A percentile compares a stretch with the other conserved stretches of the same genome.
Evolutionary conservation across 2,113 vertebrate genomes (phyloP).

Genomic region (Callionymus lyra): DNA sequence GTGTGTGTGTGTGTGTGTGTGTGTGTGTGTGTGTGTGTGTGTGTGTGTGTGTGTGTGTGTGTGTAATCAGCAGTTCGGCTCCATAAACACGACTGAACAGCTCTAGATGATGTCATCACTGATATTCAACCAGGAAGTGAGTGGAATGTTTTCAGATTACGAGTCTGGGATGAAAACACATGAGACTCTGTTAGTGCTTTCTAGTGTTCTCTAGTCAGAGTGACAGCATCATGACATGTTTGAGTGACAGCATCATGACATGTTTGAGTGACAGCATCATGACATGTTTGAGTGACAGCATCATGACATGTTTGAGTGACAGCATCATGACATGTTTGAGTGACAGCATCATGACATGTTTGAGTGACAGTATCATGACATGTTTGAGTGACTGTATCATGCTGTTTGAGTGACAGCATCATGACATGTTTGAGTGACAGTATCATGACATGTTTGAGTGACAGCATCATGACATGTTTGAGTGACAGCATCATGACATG

Average conservation of each 20-base stretch:
- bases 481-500: no score
- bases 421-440: no score
- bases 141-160: no score
- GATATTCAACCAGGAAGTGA: no score
- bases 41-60: constrained; percentile 31
- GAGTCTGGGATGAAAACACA: not conserved
- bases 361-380: no score
- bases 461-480: no score
- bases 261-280: constrained; percentile 1
- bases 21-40: constrained; percentile 8
- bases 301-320: no score
- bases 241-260: constrained; percentile 12
- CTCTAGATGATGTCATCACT: constrained; percentile 53
- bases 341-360: no score
- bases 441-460: no score
- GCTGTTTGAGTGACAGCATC: no score
- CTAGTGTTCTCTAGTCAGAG: not conserved
- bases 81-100: constrained; percentile 55
- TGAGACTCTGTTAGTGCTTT: not conserved
- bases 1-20: not conserved
- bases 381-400: no score
- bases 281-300: not conserved
- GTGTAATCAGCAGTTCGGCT: constrained; percentile 58
- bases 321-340: no score
- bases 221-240: constrained; percentile 6